Evolutionary conservation across 1,140 invertebrate species (phyloP).

Genomic region (Stenopsyche tienmushanensis): DNA sequence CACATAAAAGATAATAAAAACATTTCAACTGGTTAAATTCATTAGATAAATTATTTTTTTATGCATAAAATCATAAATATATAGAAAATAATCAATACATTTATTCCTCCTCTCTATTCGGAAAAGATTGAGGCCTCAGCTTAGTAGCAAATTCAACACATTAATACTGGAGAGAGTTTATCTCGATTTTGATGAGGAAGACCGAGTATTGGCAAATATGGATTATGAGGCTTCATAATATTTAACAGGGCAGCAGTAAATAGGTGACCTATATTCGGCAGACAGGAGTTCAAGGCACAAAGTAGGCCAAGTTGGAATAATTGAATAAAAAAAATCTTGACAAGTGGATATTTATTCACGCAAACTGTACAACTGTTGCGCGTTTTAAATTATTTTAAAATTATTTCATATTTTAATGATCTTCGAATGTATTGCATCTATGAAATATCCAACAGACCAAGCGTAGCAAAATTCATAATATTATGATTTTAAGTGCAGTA

Average conservation of each 20-base stretch:
- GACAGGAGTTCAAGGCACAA: neutral
- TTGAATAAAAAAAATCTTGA: neutral
- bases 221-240: constrained; percentile 27
- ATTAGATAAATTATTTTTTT: neutral
- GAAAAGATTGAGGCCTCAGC: no score
- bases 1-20: neutral
- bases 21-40: neutral
- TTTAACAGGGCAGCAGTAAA: constrained; percentile 25
- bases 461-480: neutral
- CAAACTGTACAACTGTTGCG: no score
- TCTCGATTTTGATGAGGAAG: no score
- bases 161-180: no score
- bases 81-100: neutral
- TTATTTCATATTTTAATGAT: neutral
- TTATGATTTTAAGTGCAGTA: neutral
- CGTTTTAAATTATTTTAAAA: no score
- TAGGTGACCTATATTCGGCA: constrained; percentile 31
- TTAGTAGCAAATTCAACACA: no score
- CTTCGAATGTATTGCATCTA: neutral
- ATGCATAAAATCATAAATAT: neutral
- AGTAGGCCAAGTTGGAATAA: neutral
- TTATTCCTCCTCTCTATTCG: no score
- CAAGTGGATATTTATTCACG: neutral
- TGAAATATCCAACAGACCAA: neutral
- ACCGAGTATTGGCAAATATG: no score